Base-by-base conservation (phyloP, 2,113 vertebrate species). In the Haemorhous mexicanus region DNA sequence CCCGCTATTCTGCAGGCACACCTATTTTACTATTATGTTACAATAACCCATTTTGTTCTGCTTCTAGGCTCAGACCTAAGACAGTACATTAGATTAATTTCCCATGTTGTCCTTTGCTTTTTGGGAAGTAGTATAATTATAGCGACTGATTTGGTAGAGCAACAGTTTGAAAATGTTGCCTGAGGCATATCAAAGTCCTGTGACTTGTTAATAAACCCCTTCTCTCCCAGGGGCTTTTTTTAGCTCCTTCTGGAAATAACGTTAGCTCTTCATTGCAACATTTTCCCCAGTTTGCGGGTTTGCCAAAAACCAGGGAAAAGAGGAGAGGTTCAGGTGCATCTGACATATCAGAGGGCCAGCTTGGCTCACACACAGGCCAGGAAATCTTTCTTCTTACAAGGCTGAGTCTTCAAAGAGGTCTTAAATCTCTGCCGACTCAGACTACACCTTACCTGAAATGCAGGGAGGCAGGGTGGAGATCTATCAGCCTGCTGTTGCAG, bases 131-230 rank as follows among this genome's bases (percentile, higher is more conserved):
- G 35, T 87, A 94, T 95, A 96, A 98, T 98, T 98, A 96, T 90
- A 97, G 88, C 0, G 77, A 97, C 93, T 95, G 81, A 83, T 95
- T 85, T 89, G 66, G 90, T 88, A 97, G 44, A 97, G 96, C 92
- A 94, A 94, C 84, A 93, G 97, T 96, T 97, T 91, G 93, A 94
- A 97, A 97, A 96, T 35, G 86, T 94, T 95, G 97, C 96, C 96
- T 89, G 84, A 96, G 96, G 97, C 86, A 11, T 90, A 93, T 74
- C 80, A 17, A 97, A 98, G 96, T 97, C 97, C 86, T 94, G 84
- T 91, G 93, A 96, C 96, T 97, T 96, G 72, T 91, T 97, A 98
- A 97, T 96, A 97, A 98, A 96, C 90, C 88, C 87, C 77, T 97
- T 97, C 79, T 95, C 88, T 97, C 97, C 75, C 84, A 18, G 26